Conservation (phyloP, 2,888 invertebrate species). For the Mesorhabditis sp. region DNA sequence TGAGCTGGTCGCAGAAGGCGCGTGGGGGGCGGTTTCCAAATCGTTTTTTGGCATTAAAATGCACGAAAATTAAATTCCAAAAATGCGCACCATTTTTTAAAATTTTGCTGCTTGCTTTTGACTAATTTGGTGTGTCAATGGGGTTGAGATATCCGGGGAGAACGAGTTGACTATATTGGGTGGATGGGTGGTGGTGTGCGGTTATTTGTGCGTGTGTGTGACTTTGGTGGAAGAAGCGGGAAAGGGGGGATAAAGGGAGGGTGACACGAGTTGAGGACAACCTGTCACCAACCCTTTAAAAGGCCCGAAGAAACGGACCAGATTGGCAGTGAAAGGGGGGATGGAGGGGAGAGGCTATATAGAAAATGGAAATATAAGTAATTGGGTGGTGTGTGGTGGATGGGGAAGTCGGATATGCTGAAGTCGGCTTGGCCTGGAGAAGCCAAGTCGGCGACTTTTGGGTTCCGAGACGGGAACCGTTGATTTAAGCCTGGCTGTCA, state of each 20-base stretch:
- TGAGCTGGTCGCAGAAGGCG: not conserved
- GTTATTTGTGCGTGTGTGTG: not conserved
- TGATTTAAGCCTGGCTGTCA: conserved; percentile 50
- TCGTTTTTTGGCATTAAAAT: not conserved
- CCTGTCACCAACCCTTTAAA: too few species aligned
- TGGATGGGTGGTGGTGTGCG: too few species aligned
- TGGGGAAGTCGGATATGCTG: conserved; percentile 19
- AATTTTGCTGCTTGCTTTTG: not conserved
- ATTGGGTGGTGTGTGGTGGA: conserved; percentile 20
- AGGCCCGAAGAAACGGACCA: not conserved
- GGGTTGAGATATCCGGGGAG: too few species aligned
- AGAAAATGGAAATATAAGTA: conserved; percentile 10
- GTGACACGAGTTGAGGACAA: not conserved
- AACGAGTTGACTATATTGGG: too few species aligned
- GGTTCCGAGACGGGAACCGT: not conserved
- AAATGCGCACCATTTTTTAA: conserved; percentile 2
- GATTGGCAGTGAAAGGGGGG: conserved; percentile 16
- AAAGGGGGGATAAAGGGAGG: conserved; percentile 8
- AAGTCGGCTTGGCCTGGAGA: not conserved
- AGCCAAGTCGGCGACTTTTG: not conserved
- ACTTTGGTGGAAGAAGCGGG: conserved; percentile 12
- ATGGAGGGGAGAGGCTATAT: conserved; percentile 18
- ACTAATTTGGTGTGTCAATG: not conserved
- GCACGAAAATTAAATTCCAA: not conserved
- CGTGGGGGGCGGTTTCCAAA: not conserved